Evolutionary conservation across 2,888 invertebrate species (phyloP), one percentile per base, ranked within the genome.

Genomic region (Drosophila dives): DNA sequence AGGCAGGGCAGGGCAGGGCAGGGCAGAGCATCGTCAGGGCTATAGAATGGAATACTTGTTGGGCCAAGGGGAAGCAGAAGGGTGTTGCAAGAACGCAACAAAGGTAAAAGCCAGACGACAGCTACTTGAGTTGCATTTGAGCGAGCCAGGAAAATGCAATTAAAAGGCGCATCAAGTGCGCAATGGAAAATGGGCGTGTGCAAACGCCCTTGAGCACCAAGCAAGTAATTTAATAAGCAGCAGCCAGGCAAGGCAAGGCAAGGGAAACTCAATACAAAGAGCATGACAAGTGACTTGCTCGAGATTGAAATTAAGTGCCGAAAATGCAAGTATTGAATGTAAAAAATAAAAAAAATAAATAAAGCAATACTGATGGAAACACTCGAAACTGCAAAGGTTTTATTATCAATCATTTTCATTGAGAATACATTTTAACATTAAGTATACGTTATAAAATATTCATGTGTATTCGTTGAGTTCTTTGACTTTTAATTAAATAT

Each of bases 111-210:
- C 45, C 67, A 70, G 64, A 61, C 74, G 72, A 73, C 73, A 74
- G 86, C 86, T 81, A 89, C 89, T 90, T 77, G 81, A 81, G 87
- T 69, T 80, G 86, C 86, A 88, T 83, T 86, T 80, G 77, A 72
- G 77, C 60, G 77, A 60, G 67, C 82, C 62, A 65, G 73, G 72
- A 77, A 85, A 86, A 86, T 86, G 90, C 86, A 86, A 86, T 86
- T 86, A 86, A 86, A 75, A 75, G 66, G 75, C 81, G 74, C 80
- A 81, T 88, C 80, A 80, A 87, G 78, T 63, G 67, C 64, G 53
- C 64, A 34, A 69, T 49, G 66, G 36, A 56, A 58, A 68, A 42
- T 34, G 56, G 69, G 59, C 67, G 75, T 64, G 63, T n/a, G 20
- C 66, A 49, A 67, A 49, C 55, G 72, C 53, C 53, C 65, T 64